phyloP scores from a whole-genome alignment of 2,888 invertebrate species.

The Andrena camellia region DNA sequence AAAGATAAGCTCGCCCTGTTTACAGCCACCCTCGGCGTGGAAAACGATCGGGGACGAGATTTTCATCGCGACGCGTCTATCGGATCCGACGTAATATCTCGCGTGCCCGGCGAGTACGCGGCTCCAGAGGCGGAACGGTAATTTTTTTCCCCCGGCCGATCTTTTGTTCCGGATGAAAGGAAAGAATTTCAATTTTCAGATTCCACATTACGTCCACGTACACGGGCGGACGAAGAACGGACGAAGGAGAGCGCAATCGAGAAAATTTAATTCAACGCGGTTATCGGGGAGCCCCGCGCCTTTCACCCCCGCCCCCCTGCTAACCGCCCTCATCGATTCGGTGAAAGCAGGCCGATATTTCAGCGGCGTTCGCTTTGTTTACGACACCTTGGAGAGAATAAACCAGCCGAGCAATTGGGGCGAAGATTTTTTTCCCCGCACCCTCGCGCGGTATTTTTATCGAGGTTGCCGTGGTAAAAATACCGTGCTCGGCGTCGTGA shows the following conservation, averaged over 20 bases:
- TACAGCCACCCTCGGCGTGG: slow-evolving; percentile 70
- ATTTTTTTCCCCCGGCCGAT: slow-evolving; percentile 19
- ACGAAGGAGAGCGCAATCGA: background rate
- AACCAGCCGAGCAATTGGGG: slow-evolving; percentile 34
- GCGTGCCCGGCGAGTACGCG: background rate
- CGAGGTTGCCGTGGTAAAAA: slow-evolving; percentile 17
- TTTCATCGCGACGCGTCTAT: slow-evolving; percentile 69
- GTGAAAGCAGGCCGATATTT: background rate
- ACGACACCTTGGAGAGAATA: slow-evolving; percentile 4
- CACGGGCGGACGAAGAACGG: background rate
- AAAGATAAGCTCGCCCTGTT: slow-evolving; percentile 74
- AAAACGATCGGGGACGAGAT: slow-evolving; percentile 70
- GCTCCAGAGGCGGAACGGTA: slow-evolving; percentile 27
- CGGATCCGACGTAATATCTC: slow-evolving; percentile 45
- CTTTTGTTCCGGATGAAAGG: slow-evolving; percentile 31
- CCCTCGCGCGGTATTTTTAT: slow-evolving; percentile 19
- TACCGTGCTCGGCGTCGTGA: background rate
- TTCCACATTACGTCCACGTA: background rate
- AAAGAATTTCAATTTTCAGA: slow-evolving; percentile 57
- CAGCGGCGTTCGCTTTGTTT: slow-evolving; percentile 8
- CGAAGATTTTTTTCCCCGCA: slow-evolving; percentile 25
- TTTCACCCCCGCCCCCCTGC: background rate
- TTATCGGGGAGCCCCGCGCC: background rate
- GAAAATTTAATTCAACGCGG: slow-evolving; percentile 28
- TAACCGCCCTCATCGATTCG: background rate